These are phyloP conservation scores for Nematopogon swammerdamellus DNA, from an alignment of 2,888 invertebrate genomes.

Conservation along the genomic window DNA sequence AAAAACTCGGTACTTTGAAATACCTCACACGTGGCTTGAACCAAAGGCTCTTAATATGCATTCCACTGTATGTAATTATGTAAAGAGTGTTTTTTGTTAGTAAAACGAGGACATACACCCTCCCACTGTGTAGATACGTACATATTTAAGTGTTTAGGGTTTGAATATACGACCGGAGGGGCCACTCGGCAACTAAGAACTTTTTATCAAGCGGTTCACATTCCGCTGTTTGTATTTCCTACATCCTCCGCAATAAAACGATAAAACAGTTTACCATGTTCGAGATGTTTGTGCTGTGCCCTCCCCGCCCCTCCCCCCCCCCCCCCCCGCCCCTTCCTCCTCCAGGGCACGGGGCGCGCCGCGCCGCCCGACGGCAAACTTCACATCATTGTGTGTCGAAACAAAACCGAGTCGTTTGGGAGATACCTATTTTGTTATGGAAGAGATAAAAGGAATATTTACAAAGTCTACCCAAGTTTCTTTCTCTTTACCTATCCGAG, in stretches of 20 bases:
- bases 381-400: neutral
- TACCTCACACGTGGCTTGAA: too few species aligned
- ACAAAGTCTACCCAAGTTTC: neutral
- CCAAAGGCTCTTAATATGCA: too few species aligned
- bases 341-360: too few species aligned
- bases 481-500: neutral
- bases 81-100: too few species aligned
- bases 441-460: neutral
- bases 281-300: neutral
- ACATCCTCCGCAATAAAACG: conserved; percentile 38
- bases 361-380: neutral
- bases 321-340: too few species aligned
- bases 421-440: neutral
- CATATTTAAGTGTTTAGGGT: too few species aligned
- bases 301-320: too few species aligned
- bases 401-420: neutral
- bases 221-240: neutral
- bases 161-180: too few species aligned
- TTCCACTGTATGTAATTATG: too few species aligned
- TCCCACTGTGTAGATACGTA: too few species aligned
- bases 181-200: neutral
- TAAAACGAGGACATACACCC: too few species aligned
- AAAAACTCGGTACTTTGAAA: too few species aligned
- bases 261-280: conserved; percentile 38
- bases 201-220: neutral